Base-by-base conservation (phyloP, 2,888 invertebrate species). In the Drosophila buzzatii region DNA sequence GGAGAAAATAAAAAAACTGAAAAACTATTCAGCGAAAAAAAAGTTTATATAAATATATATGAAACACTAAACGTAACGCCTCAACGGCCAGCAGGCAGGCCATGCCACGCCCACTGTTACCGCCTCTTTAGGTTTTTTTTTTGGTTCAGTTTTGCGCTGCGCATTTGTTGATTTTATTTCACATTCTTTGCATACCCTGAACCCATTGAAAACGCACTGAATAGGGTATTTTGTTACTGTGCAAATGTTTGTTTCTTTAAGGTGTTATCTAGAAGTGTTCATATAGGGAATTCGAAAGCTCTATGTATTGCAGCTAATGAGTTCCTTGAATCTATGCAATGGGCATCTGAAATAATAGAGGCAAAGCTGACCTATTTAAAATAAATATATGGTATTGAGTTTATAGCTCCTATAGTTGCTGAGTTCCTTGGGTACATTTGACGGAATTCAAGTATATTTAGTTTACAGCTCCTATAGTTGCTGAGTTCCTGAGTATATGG, bases 91-190 rank as follows among this genome's bases (percentile, higher is more conserved):
- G 31, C 57, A 23, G 55, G 16, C 41, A 7, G 37, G 3, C 44
- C 35, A 1, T 7, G 16, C 16, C 27, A 8, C 33, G 1, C 12
- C 47, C 8, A 6, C 20, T 39, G 8, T 14, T 2, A 27, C 8
- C 31, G 9, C 20, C 16, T n/a, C 14, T 14, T 20, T 20, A 44
- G 14, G 12, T 12, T 10, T 10, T n/a, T 0, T n/a, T 3, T 57
- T 63, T 68, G 68, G 79, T 68, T 79, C 67, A 75, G 72, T 75
- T 79, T 79, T 66, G 18, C 53, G 73, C 62, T 79, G 76, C 66
- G 76, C 73, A 76, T 73, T 73, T 80, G 76, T 76, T 76, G 70
- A 77, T 74, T 77, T 70, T 78, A 33, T 67, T 67, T 67, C 33
- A 23, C 68, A 67, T 47, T 49, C 27, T 57, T 68, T 57, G 16